A percentile compares a stretch with the other conserved stretches of the same genome.
phyloP scores from a whole-genome alignment of 2,797 vertebrate species.

The Lagothrix lagotricha region DNA sequence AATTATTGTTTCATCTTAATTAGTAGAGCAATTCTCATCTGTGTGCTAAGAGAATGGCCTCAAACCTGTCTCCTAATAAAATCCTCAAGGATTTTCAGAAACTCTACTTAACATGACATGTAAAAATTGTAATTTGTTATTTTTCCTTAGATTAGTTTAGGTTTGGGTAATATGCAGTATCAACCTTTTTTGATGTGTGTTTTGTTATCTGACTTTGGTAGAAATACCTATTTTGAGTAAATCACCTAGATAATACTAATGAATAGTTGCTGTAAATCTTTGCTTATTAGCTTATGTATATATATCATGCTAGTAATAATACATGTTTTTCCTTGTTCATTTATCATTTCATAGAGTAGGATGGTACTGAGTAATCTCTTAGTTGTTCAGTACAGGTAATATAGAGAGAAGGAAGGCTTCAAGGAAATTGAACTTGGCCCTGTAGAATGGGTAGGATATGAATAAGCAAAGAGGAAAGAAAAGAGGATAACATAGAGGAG shows the following conservation, averaged over 20 bases:
- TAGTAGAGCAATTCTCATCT: conserved; percentile 61
- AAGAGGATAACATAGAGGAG: neutral
- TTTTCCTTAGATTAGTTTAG: conserved; percentile 81
- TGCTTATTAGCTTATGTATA: neutral
- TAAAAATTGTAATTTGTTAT: conserved; percentile 73
- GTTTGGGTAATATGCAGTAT: conserved; percentile 52
- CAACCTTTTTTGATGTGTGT: conserved; percentile 70
- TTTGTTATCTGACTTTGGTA: conserved; percentile 62
- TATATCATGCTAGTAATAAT: neutral
- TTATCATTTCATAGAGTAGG: neutral
- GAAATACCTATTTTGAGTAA: neutral
- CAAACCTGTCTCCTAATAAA: conserved; percentile 66
- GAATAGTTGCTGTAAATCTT: neutral
- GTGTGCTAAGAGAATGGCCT: conserved; percentile 66
- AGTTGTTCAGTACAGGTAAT: neutral
- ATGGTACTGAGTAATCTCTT: neutral
- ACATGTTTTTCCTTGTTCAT: neutral
- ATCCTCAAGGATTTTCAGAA: conserved; percentile 76
- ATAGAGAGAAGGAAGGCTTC: neutral
- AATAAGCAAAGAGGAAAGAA: neutral
- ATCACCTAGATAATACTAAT: neutral
- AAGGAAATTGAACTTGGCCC: neutral
- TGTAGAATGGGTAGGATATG: neutral
- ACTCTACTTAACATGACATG: conserved; percentile 71
- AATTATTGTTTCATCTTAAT: conserved; percentile 62